Evolutionary conservation across 2,113 vertebrate species (phyloP).

Genomic region (Pelmatolapia mariae): DNA sequence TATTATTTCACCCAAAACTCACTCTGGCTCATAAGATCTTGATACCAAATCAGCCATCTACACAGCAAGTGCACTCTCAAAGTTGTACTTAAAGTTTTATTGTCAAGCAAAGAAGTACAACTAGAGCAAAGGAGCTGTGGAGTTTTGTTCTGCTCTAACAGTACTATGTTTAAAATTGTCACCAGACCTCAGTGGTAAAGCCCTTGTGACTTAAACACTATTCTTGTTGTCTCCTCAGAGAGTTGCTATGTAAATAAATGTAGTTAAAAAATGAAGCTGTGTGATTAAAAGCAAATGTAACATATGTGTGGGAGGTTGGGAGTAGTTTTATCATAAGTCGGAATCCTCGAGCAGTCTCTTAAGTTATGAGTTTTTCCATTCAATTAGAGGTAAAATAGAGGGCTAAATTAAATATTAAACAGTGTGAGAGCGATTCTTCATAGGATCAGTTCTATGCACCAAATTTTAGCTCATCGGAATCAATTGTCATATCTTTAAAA

Average conservation of each 20-base stretch:
- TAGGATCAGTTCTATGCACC: not conserved
- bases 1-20: not conserved
- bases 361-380: not conserved
- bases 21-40: not conserved
- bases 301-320: not conserved
- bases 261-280: not conserved
- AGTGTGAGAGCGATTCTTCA: not conserved
- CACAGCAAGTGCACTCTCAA: not conserved
- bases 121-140: not conserved
- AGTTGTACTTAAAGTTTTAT: not conserved
- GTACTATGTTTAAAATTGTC: slow-evolving; percentile 11
- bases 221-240: slow-evolving; percentile 2
- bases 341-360: slow-evolving; percentile 4
- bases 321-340: not conserved
- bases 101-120: not conserved
- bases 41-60: not conserved
- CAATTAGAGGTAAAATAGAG: not conserved
- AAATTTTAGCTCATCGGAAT: not conserved
- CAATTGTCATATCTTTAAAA: not conserved
- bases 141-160: slow-evolving; percentile 16
- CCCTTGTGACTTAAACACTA: not conserved
- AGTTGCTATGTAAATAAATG: slow-evolving; percentile 8
- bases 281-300: not conserved
- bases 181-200: not conserved
- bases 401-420: not conserved